Evolutionary conservation across 2,797 vertebrate species (phyloP).

Genomic region (Trachurus trachurus): DNA sequence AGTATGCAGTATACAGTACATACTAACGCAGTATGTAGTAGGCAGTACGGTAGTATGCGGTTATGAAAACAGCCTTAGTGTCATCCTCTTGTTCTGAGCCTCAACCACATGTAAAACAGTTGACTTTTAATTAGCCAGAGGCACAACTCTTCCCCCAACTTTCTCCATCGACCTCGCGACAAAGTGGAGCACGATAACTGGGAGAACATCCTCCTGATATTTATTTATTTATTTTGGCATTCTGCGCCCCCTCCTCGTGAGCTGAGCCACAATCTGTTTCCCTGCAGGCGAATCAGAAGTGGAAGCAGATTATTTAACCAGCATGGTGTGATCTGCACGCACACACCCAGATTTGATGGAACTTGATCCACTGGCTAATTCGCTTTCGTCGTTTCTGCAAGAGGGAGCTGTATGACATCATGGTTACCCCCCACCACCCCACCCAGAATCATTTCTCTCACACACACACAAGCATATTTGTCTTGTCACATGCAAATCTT

Average conservation of each 20-base stretch:
- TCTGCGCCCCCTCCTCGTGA: slow-evolving; percentile 53
- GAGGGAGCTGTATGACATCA: slow-evolving; percentile 62
- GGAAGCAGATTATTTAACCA: slow-evolving; percentile 75
- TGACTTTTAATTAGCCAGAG: background rate
- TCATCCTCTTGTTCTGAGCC: background rate
- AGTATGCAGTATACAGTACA: too few species aligned
- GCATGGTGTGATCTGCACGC: slow-evolving; percentile 59
- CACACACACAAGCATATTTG: background rate
- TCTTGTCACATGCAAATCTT: slow-evolving; percentile 13
- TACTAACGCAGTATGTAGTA: too few species aligned
- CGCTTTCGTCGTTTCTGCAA: slow-evolving; percentile 54
- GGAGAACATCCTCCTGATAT: slow-evolving; percentile 35
- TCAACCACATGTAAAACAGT: background rate
- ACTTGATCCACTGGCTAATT: slow-evolving; percentile 77
- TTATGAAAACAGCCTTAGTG: too few species aligned
- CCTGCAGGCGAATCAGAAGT: slow-evolving; percentile 69
- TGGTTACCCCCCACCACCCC: slow-evolving; percentile 9
- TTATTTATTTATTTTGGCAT: slow-evolving; percentile 40
- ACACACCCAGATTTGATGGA: slow-evolving; percentile 53
- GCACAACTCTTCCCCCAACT: background rate
- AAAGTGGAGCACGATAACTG: slow-evolving; percentile 49
- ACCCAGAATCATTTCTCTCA: background rate
- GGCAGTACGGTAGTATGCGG: too few species aligned
- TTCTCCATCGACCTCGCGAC: slow-evolving; percentile 8
- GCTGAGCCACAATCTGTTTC: slow-evolving; percentile 66